phyloP scores from a whole-genome alignment of 2,888 invertebrate species.

The Arge pagana region DNA sequence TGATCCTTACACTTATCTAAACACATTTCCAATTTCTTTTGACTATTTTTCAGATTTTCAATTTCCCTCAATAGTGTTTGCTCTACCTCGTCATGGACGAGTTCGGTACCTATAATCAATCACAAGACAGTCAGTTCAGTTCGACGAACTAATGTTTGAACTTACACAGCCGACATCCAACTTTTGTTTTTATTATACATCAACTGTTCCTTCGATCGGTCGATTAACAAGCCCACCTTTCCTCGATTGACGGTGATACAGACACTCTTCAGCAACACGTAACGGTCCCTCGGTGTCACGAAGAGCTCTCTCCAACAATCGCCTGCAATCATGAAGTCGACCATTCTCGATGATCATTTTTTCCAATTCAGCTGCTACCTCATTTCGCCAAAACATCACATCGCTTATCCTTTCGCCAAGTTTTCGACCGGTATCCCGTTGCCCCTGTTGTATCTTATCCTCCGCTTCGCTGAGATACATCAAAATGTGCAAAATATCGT shows the following conservation, averaged over 20 bases:
- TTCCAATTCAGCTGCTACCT: constrained; percentile 81
- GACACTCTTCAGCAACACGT: constrained; percentile 91
- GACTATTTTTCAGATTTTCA: constrained; percentile 77
- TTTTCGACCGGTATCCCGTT: constrained; percentile 83
- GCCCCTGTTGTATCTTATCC: constrained; percentile 76
- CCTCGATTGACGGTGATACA: constrained; percentile 89
- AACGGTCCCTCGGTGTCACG: constrained; percentile 87
- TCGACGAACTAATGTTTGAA: constrained; percentile 2
- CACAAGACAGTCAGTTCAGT: constrained; percentile 12
- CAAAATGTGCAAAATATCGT: not conserved
- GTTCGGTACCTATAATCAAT: constrained; percentile 76
- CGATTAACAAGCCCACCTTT: too few relatives aligned
- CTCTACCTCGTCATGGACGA: constrained; percentile 90
- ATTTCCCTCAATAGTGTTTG: constrained; percentile 84
- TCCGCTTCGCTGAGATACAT: constrained; percentile 70
- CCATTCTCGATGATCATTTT: constrained; percentile 80
- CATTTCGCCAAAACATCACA: constrained; percentile 92
- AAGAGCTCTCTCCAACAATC: constrained; percentile 73
- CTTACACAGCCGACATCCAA: constrained; percentile 2
- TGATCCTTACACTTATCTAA: constrained; percentile 70
- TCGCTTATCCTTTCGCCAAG: constrained; percentile 91
- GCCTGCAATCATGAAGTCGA: constrained; percentile 70
- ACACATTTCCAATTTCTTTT: constrained; percentile 76
- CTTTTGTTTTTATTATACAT: not conserved
- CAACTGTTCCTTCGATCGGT: not conserved